Base-by-base conservation (phyloP, 2,888 invertebrate species). In the Allolobophora icterica region DNA sequence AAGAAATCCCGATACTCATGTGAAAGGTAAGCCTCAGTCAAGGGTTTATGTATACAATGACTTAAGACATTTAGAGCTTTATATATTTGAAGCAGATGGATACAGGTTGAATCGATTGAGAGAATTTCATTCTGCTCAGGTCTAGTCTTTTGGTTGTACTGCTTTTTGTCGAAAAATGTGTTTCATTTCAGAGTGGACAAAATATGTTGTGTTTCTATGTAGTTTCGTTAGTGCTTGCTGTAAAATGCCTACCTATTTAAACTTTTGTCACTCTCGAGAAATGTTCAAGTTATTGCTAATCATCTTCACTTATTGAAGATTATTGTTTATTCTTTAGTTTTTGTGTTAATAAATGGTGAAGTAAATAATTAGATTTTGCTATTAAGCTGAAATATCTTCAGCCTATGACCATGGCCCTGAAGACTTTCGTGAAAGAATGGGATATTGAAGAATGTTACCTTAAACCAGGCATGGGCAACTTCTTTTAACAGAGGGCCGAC, bases 1-100 rank as follows among this genome's bases (percentile, higher is more conserved):
- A 96, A 95, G 96, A 96, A 95, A 95, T 92, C 96, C 97, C 30
- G 97, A 97, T 94, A 96, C 96, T 91, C 96, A 97, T 95, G 97
- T 97, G 89, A 97, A 97, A 96, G 96, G 96, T 96, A 93, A 94
- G 95, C 40, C 42, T 15, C 35, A 90, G 71, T 71, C 52, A 52
- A 3, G 52, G 21, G 4, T 24, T 19, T 52, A 52, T 1, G 21
- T 52, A 24, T 24, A 21, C 21, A 21, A 52, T 21, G 52, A 24
- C 52, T 52, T 52, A 52, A 42, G 52, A 52, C 52, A 19, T 52
- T 52, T 24, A 52, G 24, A 52, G 15, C 21, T 24, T 52, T 19
- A 8, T 38, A 38, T 38, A 38, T 38, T 38, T 3, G 8, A 5
- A 38, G 38, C 38, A 38, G 38, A 52, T 52, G 52, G 24, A 52